Evolutionary conservation across 1,140 invertebrate species (phyloP), one percentile per base, ranked within the genome.

Genomic region (Drosophila nebulosa): DNA sequence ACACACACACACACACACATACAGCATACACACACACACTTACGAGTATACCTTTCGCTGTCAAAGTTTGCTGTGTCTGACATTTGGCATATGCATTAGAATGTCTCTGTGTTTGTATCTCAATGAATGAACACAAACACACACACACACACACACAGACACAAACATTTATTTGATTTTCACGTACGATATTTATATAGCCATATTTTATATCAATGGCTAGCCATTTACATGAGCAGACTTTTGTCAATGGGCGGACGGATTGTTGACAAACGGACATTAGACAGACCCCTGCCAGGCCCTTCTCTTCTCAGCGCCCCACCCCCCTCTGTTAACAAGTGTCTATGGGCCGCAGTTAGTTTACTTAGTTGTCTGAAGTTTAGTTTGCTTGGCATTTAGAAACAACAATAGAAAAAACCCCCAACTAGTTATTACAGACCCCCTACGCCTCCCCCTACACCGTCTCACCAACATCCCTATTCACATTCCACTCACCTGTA

Each of bases 141-240:
- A 46, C 16, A 21, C 39, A 9, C 14, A 39, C 6, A 42, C 39
- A 16, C 16, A 39, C 16, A 18, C 6, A 24, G 22, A 0, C 32
- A 22, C 27, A 27, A 9, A 70, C 69, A 72, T 74, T 69, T 39
- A 46, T 75, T 75, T 60, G 72, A 58, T 63, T 73, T 74, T 68
- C 39, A 67, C 71, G 63, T 77, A 46, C 39, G 18, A 58, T 64
- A 65, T 63, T 27, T 65, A 51, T 68, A 64, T 67, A 42, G 26
- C 74, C 64, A 52, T 62, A 64, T 72, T 68, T 58, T 27, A 65
- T 69, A 51, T 56, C 69, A 74, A 24, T 55, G 55, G 9, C 30
- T 22, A 51, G 36, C 24, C 64, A 72, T 77, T 86, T 79, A 50
- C 61, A 22, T 60, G 46, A 69, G 9, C 70, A 66, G 65, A 51